Conservation (phyloP, 2,113 vertebrate genomes). For the Silurus asotus region DNA sequence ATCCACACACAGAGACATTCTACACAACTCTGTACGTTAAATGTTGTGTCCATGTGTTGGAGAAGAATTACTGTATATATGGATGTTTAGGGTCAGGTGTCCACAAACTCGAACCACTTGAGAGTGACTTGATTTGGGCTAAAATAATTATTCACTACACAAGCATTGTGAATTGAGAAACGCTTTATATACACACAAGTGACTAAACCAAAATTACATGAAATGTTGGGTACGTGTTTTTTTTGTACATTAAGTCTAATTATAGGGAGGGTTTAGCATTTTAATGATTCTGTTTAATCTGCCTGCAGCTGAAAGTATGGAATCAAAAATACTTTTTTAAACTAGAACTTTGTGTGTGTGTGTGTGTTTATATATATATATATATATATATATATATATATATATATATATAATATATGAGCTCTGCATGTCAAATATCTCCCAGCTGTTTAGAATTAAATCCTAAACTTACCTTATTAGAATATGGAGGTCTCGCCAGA, state of each 20-base stretch:
- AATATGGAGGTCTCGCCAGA: conserved; percentile 87
- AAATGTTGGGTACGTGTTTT: too few species aligned
- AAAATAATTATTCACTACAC: neutral
- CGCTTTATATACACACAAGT: neutral
- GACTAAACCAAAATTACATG: neutral
- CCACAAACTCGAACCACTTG: too few species aligned
- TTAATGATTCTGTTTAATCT: neutral
- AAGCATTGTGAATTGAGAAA: neutral
- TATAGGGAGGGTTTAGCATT: neutral
- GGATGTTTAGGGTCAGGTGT: too few species aligned
- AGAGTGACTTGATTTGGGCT: neutral
- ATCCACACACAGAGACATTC: too few species aligned
- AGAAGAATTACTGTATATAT: too few species aligned
- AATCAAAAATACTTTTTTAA: too few species aligned
- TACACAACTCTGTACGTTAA: too few species aligned
- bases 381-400: too few species aligned
- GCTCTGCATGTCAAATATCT: neutral
- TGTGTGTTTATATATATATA: too few species aligned
- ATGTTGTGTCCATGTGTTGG: too few species aligned
- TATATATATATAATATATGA: neutral
- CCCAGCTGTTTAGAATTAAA: neutral
- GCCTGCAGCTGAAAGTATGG: too few species aligned
- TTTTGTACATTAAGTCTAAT: neutral
- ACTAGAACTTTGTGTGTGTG: too few species aligned
- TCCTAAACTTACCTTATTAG: conserved; percentile 85